Percentiles rank a stretch among this genome's conserved stretches.
Conservation (phyloP, 2,888 invertebrate species). For the Anthoptus insignis region DNA sequence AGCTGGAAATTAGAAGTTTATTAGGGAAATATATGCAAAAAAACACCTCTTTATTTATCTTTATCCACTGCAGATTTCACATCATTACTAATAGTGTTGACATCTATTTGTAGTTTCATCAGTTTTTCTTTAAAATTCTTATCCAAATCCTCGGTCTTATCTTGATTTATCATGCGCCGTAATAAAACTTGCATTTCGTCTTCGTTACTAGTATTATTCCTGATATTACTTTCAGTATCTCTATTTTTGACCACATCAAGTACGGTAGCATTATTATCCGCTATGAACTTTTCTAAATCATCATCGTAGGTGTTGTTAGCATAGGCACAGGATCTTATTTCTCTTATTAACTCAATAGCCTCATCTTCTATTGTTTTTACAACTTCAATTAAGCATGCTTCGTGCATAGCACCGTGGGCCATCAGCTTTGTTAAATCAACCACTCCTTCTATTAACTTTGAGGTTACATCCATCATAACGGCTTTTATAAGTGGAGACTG, state of each 20-base stretch:
- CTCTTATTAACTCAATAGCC: conserved; percentile 61
- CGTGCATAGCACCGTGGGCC: conserved; percentile 84
- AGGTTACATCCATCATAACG: conserved; percentile 77
- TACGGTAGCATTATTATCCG: conserved; percentile 73
- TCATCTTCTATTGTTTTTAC: conserved; percentile 75
- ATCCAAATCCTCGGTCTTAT: conserved; percentile 56
- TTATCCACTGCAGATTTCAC: conserved; percentile 46
- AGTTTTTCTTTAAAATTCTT: conserved; percentile 61
- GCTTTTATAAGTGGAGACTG: conserved; percentile 79
- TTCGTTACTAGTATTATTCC: conserved; percentile 46
- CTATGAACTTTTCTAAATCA: conserved; percentile 56
- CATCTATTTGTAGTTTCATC: conserved; percentile 56
- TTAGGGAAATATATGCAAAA: too few species aligned
- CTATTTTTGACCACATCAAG: conserved; percentile 54
- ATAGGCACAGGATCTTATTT: conserved; percentile 63
- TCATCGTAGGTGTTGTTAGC: conserved; percentile 56
- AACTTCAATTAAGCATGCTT: conserved; percentile 81
- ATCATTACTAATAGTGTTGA: conserved; percentile 56
- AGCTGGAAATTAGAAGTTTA: background rate
- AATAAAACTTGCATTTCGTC: conserved; percentile 63
- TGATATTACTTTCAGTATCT: conserved; percentile 36
- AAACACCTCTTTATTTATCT: conserved; percentile 33
- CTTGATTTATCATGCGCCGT: conserved; percentile 63
- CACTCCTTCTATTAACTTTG: conserved; percentile 71
- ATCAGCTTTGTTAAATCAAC: conserved; percentile 75